Evolutionary conservation across 1,140 invertebrate genomes (phyloP), one percentile per base, ranked within the genome.

Genomic region (Platyscapa corneri): DNA sequence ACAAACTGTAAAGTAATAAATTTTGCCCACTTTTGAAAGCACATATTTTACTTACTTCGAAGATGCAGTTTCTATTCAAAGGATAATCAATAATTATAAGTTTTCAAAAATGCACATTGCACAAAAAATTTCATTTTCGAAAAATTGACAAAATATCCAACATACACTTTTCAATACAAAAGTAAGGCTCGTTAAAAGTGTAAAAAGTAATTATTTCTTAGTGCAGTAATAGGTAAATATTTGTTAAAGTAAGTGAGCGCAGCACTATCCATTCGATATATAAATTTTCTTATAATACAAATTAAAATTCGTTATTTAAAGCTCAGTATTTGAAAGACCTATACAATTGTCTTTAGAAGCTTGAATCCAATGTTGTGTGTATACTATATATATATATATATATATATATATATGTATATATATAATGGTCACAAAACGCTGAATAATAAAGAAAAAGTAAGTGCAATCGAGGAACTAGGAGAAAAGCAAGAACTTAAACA

Each of bases 301-400:
- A 64, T 72, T n/a, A 85, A 85, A 74, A 49, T 60, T 85, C 77
- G 56, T 85, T 70, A 53, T 74, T 79, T 85, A 85, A 85, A 85
- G 83, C 77, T 85, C 46, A 85, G 78, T 79, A 79, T 72, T 46
- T 56, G 23, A 85, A 79, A 80, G 49, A 74, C 49, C 77, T 34
- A 70, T 72, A 81, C 78, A 85, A 81, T 85, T 34, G 67, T 80
- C 34, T 70, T 46, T 80, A 80, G 20, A 80, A 80, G 77, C 53
- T 74, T 80, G 67, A 53, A 78, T 72, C 65, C 80, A 83, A 76
- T 49, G 32, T 12, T 85, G 5, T 70, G n/a, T 49, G 14, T 46
- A 49, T 53, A 23, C 39, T 60, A 12, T 56, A n/a, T 46, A 46
- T 46, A 12, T 46, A 46, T 46, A 12, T 46, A 46, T 46, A 12